Percentiles rank a stretch among this genome's conserved stretches.
Evolutionary conservation across 2,888 invertebrate species (phyloP).

Genomic region (Dolichopus griseipennis): DNA sequence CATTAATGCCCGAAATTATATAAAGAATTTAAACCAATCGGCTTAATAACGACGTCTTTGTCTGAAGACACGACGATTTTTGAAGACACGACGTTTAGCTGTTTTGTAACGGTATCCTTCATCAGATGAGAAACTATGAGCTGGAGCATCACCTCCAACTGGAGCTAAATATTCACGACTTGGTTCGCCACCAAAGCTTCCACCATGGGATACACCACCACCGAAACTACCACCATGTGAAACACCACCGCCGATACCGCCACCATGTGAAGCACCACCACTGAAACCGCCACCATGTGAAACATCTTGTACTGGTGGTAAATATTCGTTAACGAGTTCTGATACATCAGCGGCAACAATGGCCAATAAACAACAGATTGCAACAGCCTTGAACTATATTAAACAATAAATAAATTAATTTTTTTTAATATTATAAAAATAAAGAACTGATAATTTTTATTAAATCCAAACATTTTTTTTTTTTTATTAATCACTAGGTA

Average conservation of each 20-base stretch:
- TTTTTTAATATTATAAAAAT: too few species aligned
- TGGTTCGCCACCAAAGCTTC: not conserved
- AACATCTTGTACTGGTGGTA: not conserved
- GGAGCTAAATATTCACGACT: conserved; percentile 2
- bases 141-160: not conserved
- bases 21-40: too few species aligned
- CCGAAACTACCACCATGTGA: not conserved
- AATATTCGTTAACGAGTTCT: conserved; percentile 7
- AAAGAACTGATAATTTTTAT: too few species aligned
- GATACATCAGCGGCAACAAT: not conserved
- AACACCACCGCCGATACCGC: not conserved
- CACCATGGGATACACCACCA: not conserved
- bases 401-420: too few species aligned
- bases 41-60: not conserved
- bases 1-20: too few species aligned
- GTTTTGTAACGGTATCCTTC: conserved; percentile 1
- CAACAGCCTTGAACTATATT: too few species aligned
- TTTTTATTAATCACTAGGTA: too few species aligned
- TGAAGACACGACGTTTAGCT: conserved; percentile 3
- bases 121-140: not conserved
- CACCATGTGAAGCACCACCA: not conserved
- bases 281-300: not conserved
- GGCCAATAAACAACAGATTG: not conserved
- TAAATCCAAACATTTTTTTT: too few species aligned
- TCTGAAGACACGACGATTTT: not conserved